phyloP scores from a whole-genome alignment of 2,113 vertebrate genomes.

The Mesembrinibis cayennensis region DNA sequence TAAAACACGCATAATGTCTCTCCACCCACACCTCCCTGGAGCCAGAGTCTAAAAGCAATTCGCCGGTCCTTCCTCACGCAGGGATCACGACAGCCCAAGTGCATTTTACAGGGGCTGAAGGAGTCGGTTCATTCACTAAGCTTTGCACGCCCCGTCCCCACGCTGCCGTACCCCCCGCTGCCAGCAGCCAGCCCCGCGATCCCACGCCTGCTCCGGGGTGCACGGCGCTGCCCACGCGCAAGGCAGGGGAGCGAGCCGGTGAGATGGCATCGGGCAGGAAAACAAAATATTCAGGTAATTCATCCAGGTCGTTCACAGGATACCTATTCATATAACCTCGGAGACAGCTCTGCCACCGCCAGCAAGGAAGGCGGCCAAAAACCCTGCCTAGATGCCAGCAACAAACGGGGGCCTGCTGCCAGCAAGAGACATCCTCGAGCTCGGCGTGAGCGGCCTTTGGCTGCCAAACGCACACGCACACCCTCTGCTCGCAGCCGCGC shows the following conservation, averaged over 20 bases:
- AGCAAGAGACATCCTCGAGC: conserved; percentile 13
- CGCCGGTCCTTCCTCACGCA: not conserved
- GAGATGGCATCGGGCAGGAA: not conserved
- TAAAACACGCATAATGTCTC: not conserved
- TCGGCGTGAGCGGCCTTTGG: not conserved
- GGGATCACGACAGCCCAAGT: not conserved
- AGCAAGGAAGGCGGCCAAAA: conserved; percentile 56
- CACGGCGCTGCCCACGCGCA: rapidly evolving
- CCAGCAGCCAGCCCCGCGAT: not conserved
- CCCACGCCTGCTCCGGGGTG: not conserved
- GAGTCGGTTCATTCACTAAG: rapidly evolving
- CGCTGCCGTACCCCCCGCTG: rapidly evolving
- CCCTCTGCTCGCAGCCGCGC: not conserved
- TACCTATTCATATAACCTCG: not conserved
- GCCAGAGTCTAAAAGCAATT: not conserved
- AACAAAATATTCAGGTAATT: not conserved
- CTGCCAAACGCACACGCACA: conserved; percentile 35
- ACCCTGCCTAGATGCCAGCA: conserved; percentile 32
- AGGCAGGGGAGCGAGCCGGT: not conserved
- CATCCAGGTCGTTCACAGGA: not conserved
- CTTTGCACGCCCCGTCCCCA: rapidly evolving
- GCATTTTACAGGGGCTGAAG: not conserved
- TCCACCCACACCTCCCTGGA: conserved; percentile 9
- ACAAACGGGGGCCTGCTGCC: conserved; percentile 9
- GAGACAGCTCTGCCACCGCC: conserved; percentile 26